Conservation (phyloP, 1,140 invertebrate genomes). For the Nephila pilipes region DNA sequence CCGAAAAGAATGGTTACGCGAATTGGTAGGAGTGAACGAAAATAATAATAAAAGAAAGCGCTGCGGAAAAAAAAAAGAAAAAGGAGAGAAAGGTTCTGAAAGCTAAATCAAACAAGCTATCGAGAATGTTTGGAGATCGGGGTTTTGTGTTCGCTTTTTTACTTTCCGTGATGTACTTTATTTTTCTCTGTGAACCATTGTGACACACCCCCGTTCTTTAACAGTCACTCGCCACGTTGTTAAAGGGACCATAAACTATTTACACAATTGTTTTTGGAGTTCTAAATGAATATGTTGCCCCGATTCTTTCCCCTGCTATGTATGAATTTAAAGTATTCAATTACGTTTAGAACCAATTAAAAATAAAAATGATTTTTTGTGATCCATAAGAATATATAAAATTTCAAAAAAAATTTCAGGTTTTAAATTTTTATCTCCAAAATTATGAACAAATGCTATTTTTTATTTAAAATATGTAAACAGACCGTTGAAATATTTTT, state of each 20-base stretch:
- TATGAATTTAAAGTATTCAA: too few species aligned
- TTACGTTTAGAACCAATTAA: too few species aligned
- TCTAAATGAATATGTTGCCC: background rate
- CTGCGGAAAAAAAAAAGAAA: background rate
- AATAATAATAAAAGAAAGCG: constrained; percentile 48
- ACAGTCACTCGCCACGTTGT: constrained; percentile 37
- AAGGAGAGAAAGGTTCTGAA: constrained; percentile 28
- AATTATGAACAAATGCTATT: too few species aligned
- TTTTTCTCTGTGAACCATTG: constrained; percentile 43
- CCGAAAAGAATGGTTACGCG: constrained; percentile 33
- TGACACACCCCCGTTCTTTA: constrained; percentile 59
- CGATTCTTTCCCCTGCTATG: too few species aligned
- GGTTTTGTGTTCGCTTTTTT: constrained; percentile 56
- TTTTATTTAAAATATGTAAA: too few species aligned
- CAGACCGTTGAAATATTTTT: too few species aligned
- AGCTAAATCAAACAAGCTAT: constrained; percentile 74
- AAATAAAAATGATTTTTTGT: too few species aligned
- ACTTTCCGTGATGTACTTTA: constrained; percentile 17
- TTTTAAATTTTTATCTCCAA: too few species aligned
- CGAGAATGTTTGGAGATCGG: constrained; percentile 66
- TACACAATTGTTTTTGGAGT: background rate
- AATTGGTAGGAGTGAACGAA: constrained; percentile 42
- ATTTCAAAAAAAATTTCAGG: too few species aligned
- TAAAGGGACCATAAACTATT: background rate
- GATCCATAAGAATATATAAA: too few species aligned